Conservation (phyloP, 2,113 vertebrate species). For the Oryzias woworae region DNA sequence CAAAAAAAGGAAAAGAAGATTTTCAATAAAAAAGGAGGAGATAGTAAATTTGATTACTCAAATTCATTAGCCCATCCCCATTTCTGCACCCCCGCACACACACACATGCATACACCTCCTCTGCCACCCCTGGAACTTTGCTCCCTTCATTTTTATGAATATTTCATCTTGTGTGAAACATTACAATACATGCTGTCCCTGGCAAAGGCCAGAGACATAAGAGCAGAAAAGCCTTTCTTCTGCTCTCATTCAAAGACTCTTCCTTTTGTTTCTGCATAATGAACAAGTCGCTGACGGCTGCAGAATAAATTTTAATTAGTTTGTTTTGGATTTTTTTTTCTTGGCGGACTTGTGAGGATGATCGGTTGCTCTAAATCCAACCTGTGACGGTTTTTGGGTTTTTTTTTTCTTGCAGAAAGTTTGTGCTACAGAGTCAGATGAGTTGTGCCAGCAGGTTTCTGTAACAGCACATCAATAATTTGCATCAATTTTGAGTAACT, state of each 20-base stretch:
- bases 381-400: conserved; percentile 43
- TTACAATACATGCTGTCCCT: conserved; percentile 75
- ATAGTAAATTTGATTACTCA: conserved; percentile 95
- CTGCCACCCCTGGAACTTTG: conserved; percentile 81
- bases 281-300: conserved; percentile 58
- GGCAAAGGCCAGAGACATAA: conserved; percentile 60
- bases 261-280: conserved; percentile 66
- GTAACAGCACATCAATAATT: conserved; percentile 74
- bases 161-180: conserved; percentile 89
- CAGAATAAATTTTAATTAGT: conserved; percentile 63
- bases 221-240: conserved; percentile 48
- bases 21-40: conserved; percentile 88
- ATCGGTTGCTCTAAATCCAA: conserved; percentile 54
- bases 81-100: no score
- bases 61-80: conserved; percentile 87
- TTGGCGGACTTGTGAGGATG: conserved; percentile 32
- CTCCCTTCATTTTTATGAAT: conserved; percentile 89
- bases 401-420: conserved; percentile 34
- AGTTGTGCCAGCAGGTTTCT: conserved; percentile 62
- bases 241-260: conserved; percentile 51
- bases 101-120: background rate
- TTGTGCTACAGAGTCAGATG: conserved; percentile 6
- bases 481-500: conserved; percentile 56
- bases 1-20: conserved; percentile 81
- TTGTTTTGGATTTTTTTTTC: conserved; percentile 12